These are phyloP conservation scores for Trachythela sp. DNA, from an alignment of 64 coral and sea anemone genomes.

Conservation along the genomic window DNA sequence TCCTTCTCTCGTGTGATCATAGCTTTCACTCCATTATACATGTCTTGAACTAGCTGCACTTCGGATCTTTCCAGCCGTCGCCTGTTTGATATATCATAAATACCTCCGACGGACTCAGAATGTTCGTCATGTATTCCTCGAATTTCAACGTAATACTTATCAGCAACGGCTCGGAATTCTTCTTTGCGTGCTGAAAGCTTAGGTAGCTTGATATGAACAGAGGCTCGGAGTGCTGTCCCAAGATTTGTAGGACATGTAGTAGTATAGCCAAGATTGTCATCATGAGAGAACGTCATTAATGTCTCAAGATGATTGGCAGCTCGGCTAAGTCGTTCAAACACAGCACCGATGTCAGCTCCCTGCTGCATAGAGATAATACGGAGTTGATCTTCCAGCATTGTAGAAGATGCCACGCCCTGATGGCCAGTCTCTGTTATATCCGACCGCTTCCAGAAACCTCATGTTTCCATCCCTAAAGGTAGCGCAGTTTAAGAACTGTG, in stretches of 20 bases:
- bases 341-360: conserved; percentile 76
- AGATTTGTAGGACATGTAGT: conserved; percentile 85
- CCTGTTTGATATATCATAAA: conserved; percentile 68
- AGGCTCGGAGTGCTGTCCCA: conserved; percentile 85
- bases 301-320: conserved; percentile 81
- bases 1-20: conserved; percentile 50
- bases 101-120: conserved; percentile 52
- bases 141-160: neutral
- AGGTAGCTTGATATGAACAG: conserved; percentile 88
- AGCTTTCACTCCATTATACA: conserved; percentile 78
- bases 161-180: conserved; percentile 61
- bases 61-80: conserved; percentile 56
- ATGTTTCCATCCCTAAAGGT: conserved; percentile 38
- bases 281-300: conserved; percentile 59
- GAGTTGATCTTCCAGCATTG: conserved; percentile 82
- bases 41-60: conserved; percentile 68
- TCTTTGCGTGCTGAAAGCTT: conserved; percentile 64
- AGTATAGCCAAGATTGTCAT: conserved; percentile 65
- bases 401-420: conserved; percentile 91
- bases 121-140: conserved; percentile 69
- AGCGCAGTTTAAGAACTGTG: no score
- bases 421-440: conserved; percentile 78
- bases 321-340: conserved; percentile 61
- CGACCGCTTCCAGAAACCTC: conserved; percentile 81
- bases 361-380: conserved; percentile 94